Evolutionary conservation across 1,140 invertebrate genomes (phyloP).

Genomic region (Drosophila auraria): DNA sequence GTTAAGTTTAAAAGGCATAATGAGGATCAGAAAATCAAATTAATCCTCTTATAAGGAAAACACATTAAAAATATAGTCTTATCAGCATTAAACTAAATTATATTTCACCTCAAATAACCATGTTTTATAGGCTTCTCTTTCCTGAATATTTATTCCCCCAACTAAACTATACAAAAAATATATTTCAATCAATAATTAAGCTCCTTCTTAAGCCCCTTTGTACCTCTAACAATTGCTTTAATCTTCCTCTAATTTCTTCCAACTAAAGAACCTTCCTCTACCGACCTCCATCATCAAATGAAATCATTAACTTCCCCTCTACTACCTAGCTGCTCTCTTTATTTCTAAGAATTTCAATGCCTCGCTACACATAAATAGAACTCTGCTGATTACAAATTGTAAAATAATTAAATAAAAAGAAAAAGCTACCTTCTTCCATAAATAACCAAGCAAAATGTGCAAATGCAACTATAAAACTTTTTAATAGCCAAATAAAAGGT

Average conservation of each 20-base stretch:
- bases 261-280: neutral
- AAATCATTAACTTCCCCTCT: neutral
- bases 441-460: neutral
- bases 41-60: too few relatives aligned
- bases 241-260: neutral
- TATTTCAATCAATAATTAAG: too few relatives aligned
- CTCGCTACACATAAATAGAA: constrained; percentile 13
- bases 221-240: constrained; percentile 1
- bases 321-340: neutral
- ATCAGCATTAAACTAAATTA: too few relatives aligned
- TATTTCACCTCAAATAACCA: too few relatives aligned
- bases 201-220: neutral
- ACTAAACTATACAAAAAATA: too few relatives aligned
- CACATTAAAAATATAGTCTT: too few relatives aligned
- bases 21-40: too few relatives aligned
- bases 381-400: constrained; percentile 4
- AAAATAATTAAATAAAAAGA: constrained; percentile 29
- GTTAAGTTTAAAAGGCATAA: too few relatives aligned
- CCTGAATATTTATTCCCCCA: too few relatives aligned
- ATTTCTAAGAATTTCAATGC: constrained; percentile 15
- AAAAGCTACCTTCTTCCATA: constrained; percentile 21
- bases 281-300: neutral
- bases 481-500: constrained; percentile 63
- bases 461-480: constrained; percentile 51
- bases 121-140: too few relatives aligned